A percentile compares a stretch with the other conserved stretches of the same genome.
phyloP scores from a whole-genome alignment of 2,797 vertebrate species.

The Anomalospiza imberbis region DNA sequence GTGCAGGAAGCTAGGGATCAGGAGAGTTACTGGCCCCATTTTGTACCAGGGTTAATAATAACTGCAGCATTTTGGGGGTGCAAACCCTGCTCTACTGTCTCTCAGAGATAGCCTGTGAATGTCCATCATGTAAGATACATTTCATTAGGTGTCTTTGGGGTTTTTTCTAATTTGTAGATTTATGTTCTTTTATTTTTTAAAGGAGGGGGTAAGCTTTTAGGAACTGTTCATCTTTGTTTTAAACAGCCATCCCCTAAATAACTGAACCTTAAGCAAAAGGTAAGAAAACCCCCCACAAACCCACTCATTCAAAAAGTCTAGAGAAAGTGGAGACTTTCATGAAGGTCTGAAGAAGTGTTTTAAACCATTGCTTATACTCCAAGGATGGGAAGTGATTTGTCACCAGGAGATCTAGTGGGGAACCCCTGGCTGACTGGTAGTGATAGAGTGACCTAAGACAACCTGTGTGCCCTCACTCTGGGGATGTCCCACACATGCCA shows the following conservation, averaged over 20 bases:
- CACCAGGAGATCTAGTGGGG: not conserved
- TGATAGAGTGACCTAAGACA: too few species aligned
- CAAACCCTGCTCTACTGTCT: not conserved
- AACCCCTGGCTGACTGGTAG: not conserved
- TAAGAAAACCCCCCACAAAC: not conserved
- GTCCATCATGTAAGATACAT: not conserved
- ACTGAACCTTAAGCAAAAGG: not conserved
- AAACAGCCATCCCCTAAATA: not conserved
- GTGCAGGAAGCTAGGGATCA: not conserved
- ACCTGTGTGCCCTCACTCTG: not conserved
- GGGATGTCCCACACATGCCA: not conserved
- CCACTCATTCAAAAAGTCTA: not conserved
- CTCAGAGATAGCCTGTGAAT: not conserved
- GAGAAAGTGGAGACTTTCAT: not conserved
- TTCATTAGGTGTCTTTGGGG: not conserved
- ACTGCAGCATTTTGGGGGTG: not conserved
- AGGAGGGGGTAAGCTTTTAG: not conserved
- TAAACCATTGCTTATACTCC: not conserved
- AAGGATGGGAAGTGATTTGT: not conserved
- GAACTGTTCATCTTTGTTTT: not conserved
- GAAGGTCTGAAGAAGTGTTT: not conserved
- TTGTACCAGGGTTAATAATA: not conserved
- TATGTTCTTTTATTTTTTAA: not conserved
- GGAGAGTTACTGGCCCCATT: not conserved
- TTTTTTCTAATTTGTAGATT: not conserved